phyloP scores from a whole-genome alignment of 2,888 invertebrate genomes.

The Mycalesis mineus region DNA sequence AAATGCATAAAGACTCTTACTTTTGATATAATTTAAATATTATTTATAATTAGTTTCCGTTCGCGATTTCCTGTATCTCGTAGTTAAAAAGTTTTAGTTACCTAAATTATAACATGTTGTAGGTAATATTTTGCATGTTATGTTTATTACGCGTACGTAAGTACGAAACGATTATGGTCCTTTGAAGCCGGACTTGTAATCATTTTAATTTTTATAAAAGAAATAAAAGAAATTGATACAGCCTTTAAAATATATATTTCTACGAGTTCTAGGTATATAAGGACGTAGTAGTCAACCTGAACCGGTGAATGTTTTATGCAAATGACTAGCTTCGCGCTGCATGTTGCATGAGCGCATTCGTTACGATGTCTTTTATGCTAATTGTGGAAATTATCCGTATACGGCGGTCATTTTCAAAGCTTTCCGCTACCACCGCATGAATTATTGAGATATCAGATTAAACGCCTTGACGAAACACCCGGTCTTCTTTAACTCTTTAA shows the following conservation, averaged over 20 bases:
- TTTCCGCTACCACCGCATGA: constrained; percentile 35
- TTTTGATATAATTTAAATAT: background rate
- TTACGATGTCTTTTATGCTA: constrained; percentile 52
- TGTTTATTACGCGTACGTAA: too few species aligned
- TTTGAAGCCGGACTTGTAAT: too few species aligned
- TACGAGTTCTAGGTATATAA: background rate
- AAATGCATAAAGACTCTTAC: background rate
- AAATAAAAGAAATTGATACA: too few species aligned
- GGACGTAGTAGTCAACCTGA: constrained; percentile 1
- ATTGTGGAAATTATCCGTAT: constrained; percentile 56
- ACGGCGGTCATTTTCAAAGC: constrained; percentile 46
- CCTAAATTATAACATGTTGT: too few species aligned
- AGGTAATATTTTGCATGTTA: too few species aligned
- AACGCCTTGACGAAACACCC: constrained; percentile 5
- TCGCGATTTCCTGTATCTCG: too few species aligned
- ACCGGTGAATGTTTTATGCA: constrained; percentile 11
- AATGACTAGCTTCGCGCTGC: constrained; percentile 38
- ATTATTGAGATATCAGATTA: constrained; percentile 32
- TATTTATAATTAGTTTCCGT: background rate
- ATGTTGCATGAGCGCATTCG: constrained; percentile 59
- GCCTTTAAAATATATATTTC: background rate
- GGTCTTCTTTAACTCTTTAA: background rate
- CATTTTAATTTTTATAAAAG: too few species aligned
- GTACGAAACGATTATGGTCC: too few species aligned
- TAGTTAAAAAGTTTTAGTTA: too few species aligned